A percentile compares a stretch with the other conserved stretches of the same genome.
phyloP scores from a whole-genome alignment of 1,140 invertebrate species.

The Orchestia grillus region DNA sequence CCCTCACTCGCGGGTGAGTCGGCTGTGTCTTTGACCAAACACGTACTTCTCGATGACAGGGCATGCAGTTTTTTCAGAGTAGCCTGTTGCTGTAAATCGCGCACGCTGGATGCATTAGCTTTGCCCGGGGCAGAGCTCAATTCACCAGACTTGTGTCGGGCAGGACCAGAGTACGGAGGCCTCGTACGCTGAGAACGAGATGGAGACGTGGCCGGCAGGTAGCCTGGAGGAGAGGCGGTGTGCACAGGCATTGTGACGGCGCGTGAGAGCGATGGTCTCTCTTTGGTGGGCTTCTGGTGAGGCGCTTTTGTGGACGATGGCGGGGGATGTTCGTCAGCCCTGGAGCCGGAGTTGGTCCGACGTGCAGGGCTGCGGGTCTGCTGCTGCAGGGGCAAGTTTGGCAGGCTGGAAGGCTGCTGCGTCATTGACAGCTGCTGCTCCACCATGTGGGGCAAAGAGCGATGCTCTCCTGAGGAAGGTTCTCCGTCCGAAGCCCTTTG shows the following conservation, averaged over 20 bases:
- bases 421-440: not conserved
- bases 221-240: not conserved
- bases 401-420: not conserved
- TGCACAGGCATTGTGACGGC: conserved; percentile 16
- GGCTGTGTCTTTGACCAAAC: not conserved
- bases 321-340: not conserved
- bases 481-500: not conserved
- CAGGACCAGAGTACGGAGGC: not conserved
- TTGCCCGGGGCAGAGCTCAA: not conserved
- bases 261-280: not conserved
- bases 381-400: not conserved
- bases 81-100: not conserved
- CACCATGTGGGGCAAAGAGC: not conserved
- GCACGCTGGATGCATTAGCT: not conserved
- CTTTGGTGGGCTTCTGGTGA: not conserved
- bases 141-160: not conserved
- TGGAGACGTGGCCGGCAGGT: no score
- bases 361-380: not conserved
- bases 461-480: not conserved
- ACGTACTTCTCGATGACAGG: not conserved
- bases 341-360: not conserved
- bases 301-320: not conserved
- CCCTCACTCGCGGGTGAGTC: not conserved
- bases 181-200: not conserved
- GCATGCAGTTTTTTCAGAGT: not conserved